Base-by-base conservation (phyloP, 2,113 vertebrate species). In the Zosterops hypoxanthus region DNA sequence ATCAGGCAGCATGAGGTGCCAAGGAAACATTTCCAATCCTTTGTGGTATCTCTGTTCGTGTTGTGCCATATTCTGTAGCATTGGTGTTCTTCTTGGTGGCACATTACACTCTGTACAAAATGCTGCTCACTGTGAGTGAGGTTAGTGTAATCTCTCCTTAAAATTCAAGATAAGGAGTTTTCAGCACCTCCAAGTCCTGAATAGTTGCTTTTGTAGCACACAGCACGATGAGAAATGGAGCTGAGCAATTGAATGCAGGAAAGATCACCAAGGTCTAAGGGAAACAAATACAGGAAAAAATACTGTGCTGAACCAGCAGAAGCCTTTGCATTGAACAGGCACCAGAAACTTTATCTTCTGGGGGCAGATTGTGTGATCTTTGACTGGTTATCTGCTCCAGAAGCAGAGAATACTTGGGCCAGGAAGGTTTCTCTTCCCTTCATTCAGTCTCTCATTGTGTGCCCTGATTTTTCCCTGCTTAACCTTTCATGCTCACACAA, bases 181-280 rank as follows among this genome's bases (percentile, higher is more conserved):
- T 66, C 39, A 76, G 86, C 76, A 64, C 56, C 77, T 88, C 76
- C 53, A 39, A 64, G 52, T 73, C 66, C 82, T 89, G 60, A 94
- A 82, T 59, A 42, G 78, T 55, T 66, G 79, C 71, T 78, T 80
- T 96, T 92, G 55, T 94, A 69, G 46, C 47, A 39, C 56, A 9
- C 15, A n/a, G 57, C 9, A 1, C 16, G 86, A 71, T 85, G 91
- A 82, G 85, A 94, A 97, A 93, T 95, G 36, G 64, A 93, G 47
- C 34, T 1, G 8, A 68, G 92, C 50, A 86, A 68, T 17, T 87
- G 80, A 87, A 91, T 88, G 34, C 50, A 86, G 82, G 80, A 71
- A 89, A 96, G 82, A 96, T 94, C 78, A 86, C 76, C 39, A n/a
- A 66, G 52, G 91, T 96, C 95, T 85, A 15, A 95, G 46, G 88